phyloP scores from a whole-genome alignment of 2,888 invertebrate species.

The Megaustenia siamemsis region DNA sequence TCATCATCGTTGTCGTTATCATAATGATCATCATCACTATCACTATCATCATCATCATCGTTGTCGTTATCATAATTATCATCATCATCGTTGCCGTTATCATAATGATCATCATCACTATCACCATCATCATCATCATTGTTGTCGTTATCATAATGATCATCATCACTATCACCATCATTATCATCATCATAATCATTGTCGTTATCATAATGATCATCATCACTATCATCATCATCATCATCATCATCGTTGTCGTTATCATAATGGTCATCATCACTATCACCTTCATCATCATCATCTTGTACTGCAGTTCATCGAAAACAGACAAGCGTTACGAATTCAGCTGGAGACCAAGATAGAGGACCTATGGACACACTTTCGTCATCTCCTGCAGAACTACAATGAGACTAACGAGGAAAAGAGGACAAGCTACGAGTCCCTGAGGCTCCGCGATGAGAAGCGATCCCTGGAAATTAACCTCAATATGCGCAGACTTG shows the following conservation, averaged over 20 bases:
- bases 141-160: too few relatives aligned
- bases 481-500: conserved; percentile 79
- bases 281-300: too few relatives aligned
- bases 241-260: neutral
- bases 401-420: conserved; percentile 80
- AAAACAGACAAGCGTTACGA: conserved; percentile 79
- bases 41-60: neutral
- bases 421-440: conserved; percentile 78
- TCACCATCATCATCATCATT: too few relatives aligned
- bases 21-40: neutral
- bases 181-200: neutral
- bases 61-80: neutral
- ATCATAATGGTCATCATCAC: too few relatives aligned
- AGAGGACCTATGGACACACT: conserved; percentile 79
- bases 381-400: conserved; percentile 75
- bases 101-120: too few relatives aligned
- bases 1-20: too few relatives aligned
- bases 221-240: neutral
- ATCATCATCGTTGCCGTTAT: neutral
- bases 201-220: neutral
- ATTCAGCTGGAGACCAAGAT: conserved; percentile 78
- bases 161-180: too few relatives aligned
- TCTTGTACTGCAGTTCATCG: conserved; percentile 73
- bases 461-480: conserved; percentile 80
- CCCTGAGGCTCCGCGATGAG: conserved; percentile 79